Conservation (phyloP, 2,888 invertebrate genomes). For the Clitarchus hookeri region DNA sequence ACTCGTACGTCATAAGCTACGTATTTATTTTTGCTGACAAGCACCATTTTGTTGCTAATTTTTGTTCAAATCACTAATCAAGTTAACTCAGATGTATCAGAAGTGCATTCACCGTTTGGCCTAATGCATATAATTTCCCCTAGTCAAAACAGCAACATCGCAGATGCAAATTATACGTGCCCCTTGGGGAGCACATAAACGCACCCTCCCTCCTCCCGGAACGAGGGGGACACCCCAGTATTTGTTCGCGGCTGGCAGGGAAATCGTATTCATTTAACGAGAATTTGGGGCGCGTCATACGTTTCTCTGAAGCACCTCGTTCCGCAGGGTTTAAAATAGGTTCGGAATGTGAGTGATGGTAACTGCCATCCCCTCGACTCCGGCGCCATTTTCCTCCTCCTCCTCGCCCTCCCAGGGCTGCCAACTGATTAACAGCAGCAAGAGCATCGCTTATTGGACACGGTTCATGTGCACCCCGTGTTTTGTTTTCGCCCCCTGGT, state of each 20-base stretch:
- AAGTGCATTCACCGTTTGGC: no score
- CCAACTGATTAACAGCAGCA: slow-evolving; percentile 16
- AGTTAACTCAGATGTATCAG: no score
- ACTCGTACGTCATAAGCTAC: no score
- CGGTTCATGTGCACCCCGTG: not conserved
- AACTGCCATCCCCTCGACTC: slow-evolving; percentile 29
- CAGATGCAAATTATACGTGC: not conserved
- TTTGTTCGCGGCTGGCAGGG: slow-evolving; percentile 3
- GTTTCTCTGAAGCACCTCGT: slow-evolving; percentile 32
- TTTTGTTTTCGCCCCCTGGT: not conserved
- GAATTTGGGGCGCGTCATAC: slow-evolving; percentile 10
- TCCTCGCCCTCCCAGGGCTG: slow-evolving; percentile 12
- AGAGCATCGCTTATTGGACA: slow-evolving; percentile 30
- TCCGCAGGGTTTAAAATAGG: slow-evolving; percentile 22
- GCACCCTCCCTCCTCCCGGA: not conserved
- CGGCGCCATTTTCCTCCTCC: slow-evolving; percentile 23
- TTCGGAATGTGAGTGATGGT: slow-evolving; percentile 27
- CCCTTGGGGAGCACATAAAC: not conserved
- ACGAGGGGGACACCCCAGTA: not conserved
- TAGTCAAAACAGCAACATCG: not conserved
- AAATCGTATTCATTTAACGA: slow-evolving; percentile 22
- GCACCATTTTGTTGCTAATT: no score
- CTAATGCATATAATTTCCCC: no score
- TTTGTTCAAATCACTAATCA: no score
- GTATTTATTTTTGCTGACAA: no score